A percentile compares a stretch with the other conserved stretches of the same genome.
Evolutionary conservation across 2,113 vertebrate species (phyloP).

Genomic region (Panthera uncia): DNA sequence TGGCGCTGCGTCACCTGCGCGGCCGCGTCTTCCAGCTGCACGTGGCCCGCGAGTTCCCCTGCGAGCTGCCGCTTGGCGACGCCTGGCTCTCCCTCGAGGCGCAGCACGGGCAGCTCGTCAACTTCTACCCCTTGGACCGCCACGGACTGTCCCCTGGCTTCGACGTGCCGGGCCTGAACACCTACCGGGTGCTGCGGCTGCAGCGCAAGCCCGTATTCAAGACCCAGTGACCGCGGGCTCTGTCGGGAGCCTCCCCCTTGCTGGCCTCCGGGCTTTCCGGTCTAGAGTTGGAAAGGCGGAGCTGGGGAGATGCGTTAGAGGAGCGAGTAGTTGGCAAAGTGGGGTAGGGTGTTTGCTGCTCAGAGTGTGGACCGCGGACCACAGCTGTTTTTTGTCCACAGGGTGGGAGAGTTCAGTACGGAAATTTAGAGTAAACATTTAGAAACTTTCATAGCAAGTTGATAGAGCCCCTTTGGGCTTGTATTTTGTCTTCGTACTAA

Average conservation of each 20-base stretch:
- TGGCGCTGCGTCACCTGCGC: constrained; percentile 90
- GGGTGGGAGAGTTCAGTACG: not conserved
- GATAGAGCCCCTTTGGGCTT: not conserved
- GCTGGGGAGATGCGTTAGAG: not conserved
- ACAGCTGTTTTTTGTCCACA: accelerated
- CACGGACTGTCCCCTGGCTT: constrained; percentile 92
- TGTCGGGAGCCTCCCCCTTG: accelerated
- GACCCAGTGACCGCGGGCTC: constrained; percentile 61
- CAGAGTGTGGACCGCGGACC: not conserved
- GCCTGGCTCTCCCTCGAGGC: constrained; percentile 92
- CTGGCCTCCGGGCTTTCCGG: not conserved
- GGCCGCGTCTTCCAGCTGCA: constrained; percentile 92
- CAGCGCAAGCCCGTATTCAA: constrained; percentile 86
- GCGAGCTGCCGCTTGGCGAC: constrained; percentile 88
- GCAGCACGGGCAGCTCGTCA: constrained; percentile 93
- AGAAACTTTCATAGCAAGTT: not conserved
- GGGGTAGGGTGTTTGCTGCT: accelerated
- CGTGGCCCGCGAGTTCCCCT: constrained; percentile 92
- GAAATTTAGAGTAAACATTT: not conserved
- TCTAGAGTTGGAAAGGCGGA: not conserved
- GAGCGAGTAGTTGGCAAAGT: not conserved
- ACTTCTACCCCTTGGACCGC: constrained; percentile 89
- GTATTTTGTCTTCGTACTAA: not conserved
- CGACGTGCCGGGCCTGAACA: constrained; percentile 94
- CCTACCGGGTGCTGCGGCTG: constrained; percentile 90